Evolutionary conservation across 2,113 vertebrate species (phyloP).

Genomic region (Ceyx cyanopectus): DNA sequence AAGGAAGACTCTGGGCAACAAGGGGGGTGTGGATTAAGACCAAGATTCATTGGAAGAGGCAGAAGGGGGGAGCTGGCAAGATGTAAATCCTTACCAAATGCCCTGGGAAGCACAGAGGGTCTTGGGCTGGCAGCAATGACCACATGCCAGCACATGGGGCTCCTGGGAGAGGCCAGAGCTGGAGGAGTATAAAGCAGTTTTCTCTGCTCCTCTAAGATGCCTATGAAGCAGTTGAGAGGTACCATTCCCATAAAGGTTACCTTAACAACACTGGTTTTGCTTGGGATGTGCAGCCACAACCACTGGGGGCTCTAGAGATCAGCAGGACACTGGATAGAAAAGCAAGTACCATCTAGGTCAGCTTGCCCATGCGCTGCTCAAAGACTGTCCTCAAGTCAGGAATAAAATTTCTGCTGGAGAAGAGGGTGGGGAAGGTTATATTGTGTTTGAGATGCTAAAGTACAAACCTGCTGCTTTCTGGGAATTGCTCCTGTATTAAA

Average conservation of each 20-base stretch:
- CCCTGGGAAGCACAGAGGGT: neutral
- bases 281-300: neutral
- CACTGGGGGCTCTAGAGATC: neutral
- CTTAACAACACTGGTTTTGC: neutral
- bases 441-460: neutral
- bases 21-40: slow-evolving; percentile 20
- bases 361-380: neutral
- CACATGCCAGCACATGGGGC: neutral
- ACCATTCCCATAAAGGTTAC: neutral
- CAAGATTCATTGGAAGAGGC: slow-evolving; percentile 40
- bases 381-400: neutral
- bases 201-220: neutral
- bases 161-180: slow-evolving; percentile 7
- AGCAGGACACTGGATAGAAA: neutral
- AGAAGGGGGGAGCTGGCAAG: slow-evolving; percentile 32
- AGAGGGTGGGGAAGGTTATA: neutral
- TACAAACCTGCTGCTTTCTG: neutral
- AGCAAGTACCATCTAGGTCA: neutral
- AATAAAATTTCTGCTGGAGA: neutral
- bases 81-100: slow-evolving; percentile 13
- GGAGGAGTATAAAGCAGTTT: neutral
- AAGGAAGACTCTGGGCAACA: slow-evolving; percentile 22
- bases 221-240: neutral
- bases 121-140: neutral
- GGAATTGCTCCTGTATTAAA: neutral